Evolutionary conservation across 2,797 vertebrate species (phyloP).

Genomic region (Pseudochirops corinnae): DNA sequence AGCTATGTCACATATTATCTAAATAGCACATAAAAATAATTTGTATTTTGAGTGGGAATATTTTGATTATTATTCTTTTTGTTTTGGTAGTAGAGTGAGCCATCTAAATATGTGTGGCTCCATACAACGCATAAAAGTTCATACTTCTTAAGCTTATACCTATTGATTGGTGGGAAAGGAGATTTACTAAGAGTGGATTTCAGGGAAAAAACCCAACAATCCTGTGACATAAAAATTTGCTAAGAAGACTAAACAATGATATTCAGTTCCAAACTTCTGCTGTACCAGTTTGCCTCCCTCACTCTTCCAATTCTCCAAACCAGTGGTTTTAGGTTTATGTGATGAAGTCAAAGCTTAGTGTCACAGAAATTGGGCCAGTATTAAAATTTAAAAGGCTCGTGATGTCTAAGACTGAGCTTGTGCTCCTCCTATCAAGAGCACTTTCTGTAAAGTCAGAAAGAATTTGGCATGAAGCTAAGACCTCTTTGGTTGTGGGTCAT

Average conservation of each 20-base stretch:
- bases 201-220: background rate
- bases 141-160: slow-evolving; percentile 1
- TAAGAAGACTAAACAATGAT: background rate
- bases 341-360: slow-evolving; percentile 23
- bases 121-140: background rate
- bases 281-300: background rate
- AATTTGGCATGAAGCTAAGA: slow-evolving; percentile 65
- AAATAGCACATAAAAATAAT: background rate
- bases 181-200: background rate
- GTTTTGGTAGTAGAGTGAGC: background rate
- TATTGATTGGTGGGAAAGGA: slow-evolving; percentile 8
- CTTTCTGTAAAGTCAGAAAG: slow-evolving; percentile 42
- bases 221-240: background rate
- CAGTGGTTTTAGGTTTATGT: slow-evolving; percentile 37
- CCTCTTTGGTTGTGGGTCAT: slow-evolving; percentile 20
- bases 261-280: background rate
- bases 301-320: background rate
- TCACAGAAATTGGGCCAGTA: background rate
- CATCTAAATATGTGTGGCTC: background rate
- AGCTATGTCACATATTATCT: background rate
- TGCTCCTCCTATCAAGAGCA: slow-evolving; percentile 4
- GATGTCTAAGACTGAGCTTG: slow-evolving; percentile 16
- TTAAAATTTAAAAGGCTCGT: slow-evolving; percentile 14
- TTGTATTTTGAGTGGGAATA: background rate
- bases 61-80: background rate